Base-by-base conservation (phyloP, 2,797 vertebrate species). In the Antennarius maculatus region DNA sequence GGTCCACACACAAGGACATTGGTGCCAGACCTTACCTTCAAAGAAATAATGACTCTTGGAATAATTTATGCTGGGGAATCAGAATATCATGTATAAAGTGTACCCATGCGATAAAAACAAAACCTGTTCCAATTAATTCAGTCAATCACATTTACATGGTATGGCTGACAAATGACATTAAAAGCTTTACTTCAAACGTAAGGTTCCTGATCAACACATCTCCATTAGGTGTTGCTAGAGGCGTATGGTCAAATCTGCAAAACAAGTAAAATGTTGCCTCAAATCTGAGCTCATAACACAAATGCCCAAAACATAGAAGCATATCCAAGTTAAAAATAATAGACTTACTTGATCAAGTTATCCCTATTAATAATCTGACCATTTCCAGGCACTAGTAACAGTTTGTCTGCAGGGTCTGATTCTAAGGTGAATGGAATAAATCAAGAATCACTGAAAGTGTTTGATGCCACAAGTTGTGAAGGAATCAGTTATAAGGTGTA, bases 1-100 rank as follows among this genome's bases (percentile, higher is more conserved):
- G 97, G 97, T 62, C 97, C 97, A 93, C 97, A 99, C 17, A 99
- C 94, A n/a, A 99, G 92, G 81, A 99, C 97, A 23, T 99, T 99
- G 75, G 95, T 93, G 18, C 97, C 97, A 54, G 97, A 99, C 48
- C 65, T 94, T 87, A 98, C 97, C 97, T 99, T 65, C 43, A 71
- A 2, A 61, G 7, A 59, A 15, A 61, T 6, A 59, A 23, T 0
- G 2, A 49, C 4, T 41, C 11, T n/a, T 34, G 4, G 18, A n/a
- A 15, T 59, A 18, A 13, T 18, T 15, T 3, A 16, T 15, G 16
- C 14, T 8, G 18, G 4, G 43, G 8, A 49, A 8, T 7, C 28
- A 47, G 8, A 4, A 9, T 1, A 3, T 43, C 42, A 43, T 43
- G 37, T 8, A 39, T 39, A 39, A 9, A 39, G 37, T 39, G 4